These are phyloP conservation scores for Digitonthophagus gazella DNA, from an alignment of 2,888 invertebrate species.

Conservation along the genomic window DNA sequence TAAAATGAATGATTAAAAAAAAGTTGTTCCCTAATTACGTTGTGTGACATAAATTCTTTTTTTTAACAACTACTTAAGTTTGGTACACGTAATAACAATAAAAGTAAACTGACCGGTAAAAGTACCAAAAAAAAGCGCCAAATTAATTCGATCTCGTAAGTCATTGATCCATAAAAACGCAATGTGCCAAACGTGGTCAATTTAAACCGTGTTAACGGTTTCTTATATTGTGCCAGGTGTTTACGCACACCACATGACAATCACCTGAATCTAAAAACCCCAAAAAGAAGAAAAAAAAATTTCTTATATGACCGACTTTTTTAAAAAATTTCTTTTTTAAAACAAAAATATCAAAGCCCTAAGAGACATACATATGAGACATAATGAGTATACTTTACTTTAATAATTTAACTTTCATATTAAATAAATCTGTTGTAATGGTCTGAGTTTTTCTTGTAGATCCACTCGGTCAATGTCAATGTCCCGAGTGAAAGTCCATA, in stretches of 20 bases:
- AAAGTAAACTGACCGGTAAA: neutral
- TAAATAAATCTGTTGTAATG: too few relatives aligned
- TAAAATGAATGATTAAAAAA: too few relatives aligned
- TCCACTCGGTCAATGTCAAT: neutral
- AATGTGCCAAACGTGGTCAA: neutral
- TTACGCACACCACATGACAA: neutral
- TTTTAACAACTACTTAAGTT: too few relatives aligned
- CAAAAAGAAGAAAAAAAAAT: neutral
- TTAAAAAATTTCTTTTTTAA: too few relatives aligned
- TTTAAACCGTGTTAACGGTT: neutral
- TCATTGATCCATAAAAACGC: neutral
- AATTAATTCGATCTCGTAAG: neutral
- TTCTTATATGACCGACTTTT: too few relatives aligned
- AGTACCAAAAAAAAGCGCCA: neutral
- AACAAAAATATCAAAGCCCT: too few relatives aligned
- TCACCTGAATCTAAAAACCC: neutral
- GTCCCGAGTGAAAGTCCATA: neutral
- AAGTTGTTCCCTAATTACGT: too few relatives aligned
- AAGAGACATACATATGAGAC: too few relatives aligned
- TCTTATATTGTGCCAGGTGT: neutral
- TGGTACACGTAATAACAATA: neutral
- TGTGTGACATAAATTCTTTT: too few relatives aligned
- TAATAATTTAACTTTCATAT: too few relatives aligned
- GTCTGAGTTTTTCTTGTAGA: too few relatives aligned
- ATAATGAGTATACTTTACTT: too few relatives aligned